phyloP scores from a whole-genome alignment of 2,888 invertebrate species.

The Pollenia angustigena region DNA sequence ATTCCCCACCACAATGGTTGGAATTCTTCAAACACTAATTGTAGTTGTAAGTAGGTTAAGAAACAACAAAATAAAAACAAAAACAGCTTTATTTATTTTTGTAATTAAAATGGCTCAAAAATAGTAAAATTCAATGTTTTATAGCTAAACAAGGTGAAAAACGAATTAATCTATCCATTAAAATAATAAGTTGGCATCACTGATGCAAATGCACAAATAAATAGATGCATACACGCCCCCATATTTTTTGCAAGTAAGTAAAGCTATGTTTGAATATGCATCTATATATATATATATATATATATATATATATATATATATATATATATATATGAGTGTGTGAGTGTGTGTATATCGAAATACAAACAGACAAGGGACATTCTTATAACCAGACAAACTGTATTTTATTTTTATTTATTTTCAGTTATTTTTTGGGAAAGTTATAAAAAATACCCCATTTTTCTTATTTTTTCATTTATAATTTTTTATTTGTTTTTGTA shows the following conservation, averaged over 20 bases:
- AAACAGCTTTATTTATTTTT: too few species aligned
- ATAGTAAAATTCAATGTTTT: too few species aligned
- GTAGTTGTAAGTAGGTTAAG: too few species aligned
- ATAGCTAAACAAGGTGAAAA: too few species aligned
- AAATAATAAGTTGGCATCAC: too few species aligned
- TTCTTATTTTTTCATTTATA: not conserved
- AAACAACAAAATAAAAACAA: too few species aligned
- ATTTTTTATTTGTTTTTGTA: conserved; percentile 25
- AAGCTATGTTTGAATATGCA: not conserved
- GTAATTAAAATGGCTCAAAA: too few species aligned
- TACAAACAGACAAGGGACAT: conserved; percentile 15
- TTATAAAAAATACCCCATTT: conserved; percentile 27
- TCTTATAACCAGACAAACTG: conserved; percentile 34
- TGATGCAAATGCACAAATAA: conserved; percentile 27
- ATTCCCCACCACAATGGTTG: too few species aligned
- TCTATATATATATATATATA: conserved; percentile 9
- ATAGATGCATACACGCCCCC: conserved; percentile 38
- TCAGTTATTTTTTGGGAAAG: conserved; percentile 9
- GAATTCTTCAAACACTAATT: too few species aligned
- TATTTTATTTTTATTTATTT: conserved; percentile 53
- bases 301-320: too few species aligned
- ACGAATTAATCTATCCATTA: too few species aligned
- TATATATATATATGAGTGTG: not conserved
- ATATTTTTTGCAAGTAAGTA: not conserved
- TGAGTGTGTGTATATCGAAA: not conserved